Conservation (phyloP, 2,888 invertebrate species). For the Cylindroiulus punctatus region DNA sequence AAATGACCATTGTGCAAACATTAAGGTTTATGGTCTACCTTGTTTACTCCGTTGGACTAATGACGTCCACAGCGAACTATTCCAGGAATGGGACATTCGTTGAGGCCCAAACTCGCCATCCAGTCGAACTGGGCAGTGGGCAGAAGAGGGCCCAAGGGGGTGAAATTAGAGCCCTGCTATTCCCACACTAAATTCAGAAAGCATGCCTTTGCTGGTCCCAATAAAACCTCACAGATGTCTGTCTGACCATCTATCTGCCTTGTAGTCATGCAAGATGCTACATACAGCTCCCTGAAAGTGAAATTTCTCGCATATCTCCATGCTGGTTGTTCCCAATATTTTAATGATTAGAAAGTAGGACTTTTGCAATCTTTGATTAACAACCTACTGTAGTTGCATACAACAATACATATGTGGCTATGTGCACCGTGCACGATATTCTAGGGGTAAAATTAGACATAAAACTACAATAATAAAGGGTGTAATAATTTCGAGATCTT, state of each 20-base stretch:
- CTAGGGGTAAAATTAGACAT: too few species aligned
- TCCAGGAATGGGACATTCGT: neutral
- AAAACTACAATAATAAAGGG: too few species aligned
- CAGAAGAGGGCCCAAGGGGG: constrained; percentile 12
- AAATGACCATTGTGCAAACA: neutral
- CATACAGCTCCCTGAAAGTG: neutral
- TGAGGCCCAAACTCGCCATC: neutral
- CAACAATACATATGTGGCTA: too few species aligned
- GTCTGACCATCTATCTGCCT: neutral
- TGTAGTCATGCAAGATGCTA: neutral
- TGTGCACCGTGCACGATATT: too few species aligned
- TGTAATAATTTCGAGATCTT: too few species aligned
- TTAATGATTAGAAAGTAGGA: too few species aligned
- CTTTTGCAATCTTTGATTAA: too few species aligned
- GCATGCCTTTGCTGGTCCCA: neutral
- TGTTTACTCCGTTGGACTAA: constrained; percentile 6
- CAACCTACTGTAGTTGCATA: too few species aligned
- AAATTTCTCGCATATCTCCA: too few species aligned
- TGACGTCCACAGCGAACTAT: constrained; percentile 13
- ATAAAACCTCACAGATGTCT: neutral
- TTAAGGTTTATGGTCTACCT: constrained; percentile 3
- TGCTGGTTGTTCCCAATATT: too few species aligned
- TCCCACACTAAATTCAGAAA: neutral
- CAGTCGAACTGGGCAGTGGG: constrained; percentile 3
- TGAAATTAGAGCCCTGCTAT: neutral